A percentile compares a stretch with the other conserved stretches of the same genome.
phyloP scores from a whole-genome alignment of 2,113 vertebrate genomes.

The Zosterops lateralis region DNA sequence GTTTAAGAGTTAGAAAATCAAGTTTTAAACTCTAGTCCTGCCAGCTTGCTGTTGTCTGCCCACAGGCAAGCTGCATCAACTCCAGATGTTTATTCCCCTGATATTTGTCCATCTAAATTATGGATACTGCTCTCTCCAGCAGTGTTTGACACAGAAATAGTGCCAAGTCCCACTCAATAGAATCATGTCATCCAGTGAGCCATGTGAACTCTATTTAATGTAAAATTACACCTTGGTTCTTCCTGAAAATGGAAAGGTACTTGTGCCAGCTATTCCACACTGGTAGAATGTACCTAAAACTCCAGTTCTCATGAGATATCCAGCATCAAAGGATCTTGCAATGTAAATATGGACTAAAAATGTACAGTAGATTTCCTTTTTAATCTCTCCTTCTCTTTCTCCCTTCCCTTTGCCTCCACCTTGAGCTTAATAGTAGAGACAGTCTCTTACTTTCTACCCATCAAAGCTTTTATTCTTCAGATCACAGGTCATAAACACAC shows the following conservation, averaged over 20 bases:
- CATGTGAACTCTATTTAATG: not conserved
- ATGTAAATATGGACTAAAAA: not conserved
- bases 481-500: not conserved
- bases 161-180: not conserved
- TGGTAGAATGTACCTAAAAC: not conserved
- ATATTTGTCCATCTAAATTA: not conserved
- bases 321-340: not conserved
- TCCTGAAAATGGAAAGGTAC: not conserved
- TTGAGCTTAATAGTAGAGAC: not conserved
- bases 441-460: not conserved
- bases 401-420: not conserved
- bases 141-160: not conserved
- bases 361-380: not conserved
- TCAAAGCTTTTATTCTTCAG: not conserved
- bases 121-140: not conserved
- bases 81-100: not conserved
- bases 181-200: not conserved
- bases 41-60: not conserved
- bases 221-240: not conserved
- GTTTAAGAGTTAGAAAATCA: not conserved
- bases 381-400: not conserved
- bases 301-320: not conserved
- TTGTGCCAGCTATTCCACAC: not conserved
- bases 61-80: not conserved
- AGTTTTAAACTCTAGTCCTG: not conserved